Conservation (phyloP, 2,797 vertebrate genomes). For the Bovichtus variegatus region DNA sequence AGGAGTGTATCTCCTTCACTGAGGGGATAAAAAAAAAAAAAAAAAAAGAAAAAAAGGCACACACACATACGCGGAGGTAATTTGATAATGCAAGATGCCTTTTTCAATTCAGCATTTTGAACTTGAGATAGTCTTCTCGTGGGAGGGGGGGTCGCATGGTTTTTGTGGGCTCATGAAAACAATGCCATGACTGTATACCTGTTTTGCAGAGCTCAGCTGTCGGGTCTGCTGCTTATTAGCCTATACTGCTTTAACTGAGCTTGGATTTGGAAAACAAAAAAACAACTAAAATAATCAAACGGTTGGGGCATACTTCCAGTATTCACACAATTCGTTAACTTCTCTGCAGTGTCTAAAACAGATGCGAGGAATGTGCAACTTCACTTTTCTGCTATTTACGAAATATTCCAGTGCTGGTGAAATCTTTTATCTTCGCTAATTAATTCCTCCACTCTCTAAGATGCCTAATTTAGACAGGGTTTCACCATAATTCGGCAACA, state of each 20-base stretch:
- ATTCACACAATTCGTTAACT: background rate
- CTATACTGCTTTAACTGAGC: conserved; percentile 36
- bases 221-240: conserved; percentile 42
- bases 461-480: conserved; percentile 17
- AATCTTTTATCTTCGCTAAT: conserved; percentile 22
- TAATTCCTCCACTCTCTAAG: too few relatives aligned
- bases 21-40: background rate
- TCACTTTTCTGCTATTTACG: conserved; percentile 3
- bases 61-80: conserved; percentile 16
- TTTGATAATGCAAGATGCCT: conserved; percentile 67
- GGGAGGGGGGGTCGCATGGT: conserved; percentile 38
- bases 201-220: conserved; percentile 52
- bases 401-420: conserved; percentile 28
- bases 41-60: background rate
- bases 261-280: conserved; percentile 8
- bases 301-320: conserved; percentile 8
- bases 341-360: conserved; percentile 38
- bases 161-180: conserved; percentile 50
- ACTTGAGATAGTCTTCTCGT: conserved; percentile 43
- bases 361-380: conserved; percentile 62
- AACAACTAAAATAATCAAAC: background rate
- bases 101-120: conserved; percentile 71
- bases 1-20: conserved; percentile 55
- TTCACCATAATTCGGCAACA: conserved; percentile 28
- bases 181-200: conserved; percentile 55